A percentile compares a stretch with the other conserved stretches of the same genome.
These are phyloP conservation scores for Aythya baeri DNA, from an alignment of 2,113 vertebrate genomes.

Conservation along the genomic window DNA sequence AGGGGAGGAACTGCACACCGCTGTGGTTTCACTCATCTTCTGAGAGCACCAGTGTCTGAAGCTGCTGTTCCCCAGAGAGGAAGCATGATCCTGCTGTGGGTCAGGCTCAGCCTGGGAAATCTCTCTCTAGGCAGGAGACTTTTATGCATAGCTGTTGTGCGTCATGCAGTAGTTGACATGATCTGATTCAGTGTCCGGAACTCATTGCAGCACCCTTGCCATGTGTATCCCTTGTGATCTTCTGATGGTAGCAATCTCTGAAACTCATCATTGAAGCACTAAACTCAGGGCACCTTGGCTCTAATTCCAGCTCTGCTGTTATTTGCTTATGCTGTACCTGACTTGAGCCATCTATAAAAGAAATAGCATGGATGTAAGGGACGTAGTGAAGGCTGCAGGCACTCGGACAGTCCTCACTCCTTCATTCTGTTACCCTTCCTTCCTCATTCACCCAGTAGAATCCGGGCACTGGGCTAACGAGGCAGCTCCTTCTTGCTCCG, in stretches of 20 bases:
- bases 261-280: neutral
- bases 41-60: neutral
- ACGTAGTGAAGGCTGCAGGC: neutral
- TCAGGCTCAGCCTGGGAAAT: neutral
- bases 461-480: neutral
- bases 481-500: neutral
- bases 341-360: neutral
- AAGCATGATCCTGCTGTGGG: neutral
- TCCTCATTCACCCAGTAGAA: neutral
- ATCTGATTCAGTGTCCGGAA: neutral
- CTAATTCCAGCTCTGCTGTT: neutral
- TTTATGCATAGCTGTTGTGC: neutral
- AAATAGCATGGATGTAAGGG: neutral
- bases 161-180: neutral
- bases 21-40: neutral
- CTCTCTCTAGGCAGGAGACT: neutral
- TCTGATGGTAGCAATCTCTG: neutral
- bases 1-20: neutral
- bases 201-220: neutral
- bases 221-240: neutral
- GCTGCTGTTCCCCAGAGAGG: neutral
- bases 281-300: neutral
- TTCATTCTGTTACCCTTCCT: neutral
- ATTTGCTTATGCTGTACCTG: neutral
- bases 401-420: rapidly evolving